A percentile compares a stretch with the other conserved stretches of the same genome.
phyloP scores from a whole-genome alignment of 1,140 invertebrate species.

The Meloidogyne floridensis region DNA sequence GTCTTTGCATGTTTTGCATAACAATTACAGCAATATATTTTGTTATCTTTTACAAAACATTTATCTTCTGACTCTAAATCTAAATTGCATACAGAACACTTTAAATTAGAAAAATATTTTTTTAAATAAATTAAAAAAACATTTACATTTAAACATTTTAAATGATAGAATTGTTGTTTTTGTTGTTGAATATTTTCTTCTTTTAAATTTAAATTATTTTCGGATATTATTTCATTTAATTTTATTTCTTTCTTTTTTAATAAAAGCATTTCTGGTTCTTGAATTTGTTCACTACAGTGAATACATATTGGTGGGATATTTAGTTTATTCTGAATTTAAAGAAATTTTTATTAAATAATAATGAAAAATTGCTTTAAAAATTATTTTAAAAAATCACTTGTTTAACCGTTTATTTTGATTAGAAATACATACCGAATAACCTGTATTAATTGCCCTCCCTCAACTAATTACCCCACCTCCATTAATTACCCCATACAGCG shows the following conservation, averaged over 20 bases:
- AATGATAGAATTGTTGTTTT: slow-evolving; percentile 20
- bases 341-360: neutral
- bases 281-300: neutral
- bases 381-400: no score
- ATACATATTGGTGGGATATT: neutral
- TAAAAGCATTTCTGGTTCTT: slow-evolving; percentile 16
- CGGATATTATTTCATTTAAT: neutral
- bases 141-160: slow-evolving; percentile 23
- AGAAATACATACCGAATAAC: no score
- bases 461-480: no score
- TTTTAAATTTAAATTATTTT: neutral
- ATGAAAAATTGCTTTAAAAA: no score
- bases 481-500: no score
- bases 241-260: neutral
- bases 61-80: slow-evolving; percentile 5
- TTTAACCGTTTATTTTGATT: no score
- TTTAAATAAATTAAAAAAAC: neutral
- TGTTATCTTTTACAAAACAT: slow-evolving; percentile 27
- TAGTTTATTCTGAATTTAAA: neutral
- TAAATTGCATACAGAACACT: slow-evolving; percentile 9
- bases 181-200: neutral
- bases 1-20: slow-evolving; percentile 27
- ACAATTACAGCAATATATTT: slow-evolving; percentile 29
- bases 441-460: no score
- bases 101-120: neutral